A percentile compares a stretch with the other conserved stretches of the same genome.
Conservation (phyloP, 35 echinoderm and acorn worm genomes). For the Ophiothrix spiculata region DNA sequence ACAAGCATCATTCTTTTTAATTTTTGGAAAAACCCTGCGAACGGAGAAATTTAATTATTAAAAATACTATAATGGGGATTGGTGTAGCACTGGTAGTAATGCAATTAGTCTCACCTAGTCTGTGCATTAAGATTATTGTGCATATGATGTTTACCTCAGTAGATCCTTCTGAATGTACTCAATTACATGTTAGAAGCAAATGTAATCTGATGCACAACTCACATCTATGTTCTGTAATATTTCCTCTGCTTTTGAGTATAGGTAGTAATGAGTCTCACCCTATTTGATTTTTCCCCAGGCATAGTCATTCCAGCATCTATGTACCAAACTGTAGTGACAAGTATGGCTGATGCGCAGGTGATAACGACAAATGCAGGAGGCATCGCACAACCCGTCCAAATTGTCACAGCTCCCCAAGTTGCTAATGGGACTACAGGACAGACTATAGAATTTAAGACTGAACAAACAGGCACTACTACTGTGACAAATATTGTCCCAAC, state of each 20-base stretch:
- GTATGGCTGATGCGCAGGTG: constrained; percentile 55
- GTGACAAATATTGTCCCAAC: neutral
- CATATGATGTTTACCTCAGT: constrained; percentile 44
- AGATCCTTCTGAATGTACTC: constrained; percentile 49
- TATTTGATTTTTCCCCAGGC: constrained; percentile 44
- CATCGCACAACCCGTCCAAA: neutral
- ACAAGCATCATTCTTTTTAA: no score
- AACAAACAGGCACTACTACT: neutral
- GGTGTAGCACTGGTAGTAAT: no score
- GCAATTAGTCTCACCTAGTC: no score
- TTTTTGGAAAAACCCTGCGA: no score
- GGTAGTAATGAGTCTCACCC: no score
- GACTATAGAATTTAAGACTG: neutral
- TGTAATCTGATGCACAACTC: neutral
- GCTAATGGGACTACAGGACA: neutral
- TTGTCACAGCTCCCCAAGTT: neutral
- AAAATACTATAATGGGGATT: no score
- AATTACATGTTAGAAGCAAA: neutral
- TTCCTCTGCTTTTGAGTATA: no score
- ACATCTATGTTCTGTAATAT: no score
- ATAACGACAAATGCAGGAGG: neutral
- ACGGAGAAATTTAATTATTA: no score
- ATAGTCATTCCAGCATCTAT: constrained; percentile 89
- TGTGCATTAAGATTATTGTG: no score
- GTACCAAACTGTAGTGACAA: constrained; percentile 75